Percentiles rank a stretch among this genome's conserved stretches.
Evolutionary conservation across 2,113 vertebrate species (phyloP).

Genomic region (Platanista minor): DNA sequence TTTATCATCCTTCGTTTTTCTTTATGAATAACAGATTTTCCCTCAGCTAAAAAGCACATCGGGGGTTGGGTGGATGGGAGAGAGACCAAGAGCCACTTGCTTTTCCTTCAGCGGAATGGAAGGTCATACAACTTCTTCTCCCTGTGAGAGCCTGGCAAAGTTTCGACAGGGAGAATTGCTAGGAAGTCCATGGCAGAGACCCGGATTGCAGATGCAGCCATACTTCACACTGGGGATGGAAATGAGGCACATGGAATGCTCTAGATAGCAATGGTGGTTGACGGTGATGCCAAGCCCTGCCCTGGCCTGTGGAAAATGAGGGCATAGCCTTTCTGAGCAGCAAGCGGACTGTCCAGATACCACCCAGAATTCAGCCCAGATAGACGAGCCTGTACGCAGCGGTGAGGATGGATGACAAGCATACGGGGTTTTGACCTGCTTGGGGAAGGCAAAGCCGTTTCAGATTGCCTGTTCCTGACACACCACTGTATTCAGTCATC

Average conservation of each 20-base stretch:
- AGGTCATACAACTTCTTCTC: neutral
- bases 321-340: neutral
- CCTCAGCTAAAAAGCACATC: conserved; percentile 14
- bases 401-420: neutral
- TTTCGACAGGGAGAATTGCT: neutral
- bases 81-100: conserved; percentile 19
- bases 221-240: neutral
- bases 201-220: neutral
- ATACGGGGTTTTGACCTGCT: neutral
- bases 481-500: neutral
- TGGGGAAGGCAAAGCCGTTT: neutral
- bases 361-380: neutral
- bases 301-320: neutral
- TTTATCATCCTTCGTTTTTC: conserved; percentile 68
- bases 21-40: conserved; percentile 60
- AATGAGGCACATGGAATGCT: neutral
- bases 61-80: neutral
- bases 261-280: neutral
- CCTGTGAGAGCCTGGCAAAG: neutral
- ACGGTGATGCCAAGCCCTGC: neutral
- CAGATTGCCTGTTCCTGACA: neutral
- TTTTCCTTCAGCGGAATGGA: conserved; percentile 25
- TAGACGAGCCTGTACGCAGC: neutral
- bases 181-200: neutral
- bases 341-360: neutral